These are phyloP conservation scores for Lordiphosa andalusiaca DNA, from an alignment of 2,888 invertebrate genomes.

Conservation along the genomic window DNA sequence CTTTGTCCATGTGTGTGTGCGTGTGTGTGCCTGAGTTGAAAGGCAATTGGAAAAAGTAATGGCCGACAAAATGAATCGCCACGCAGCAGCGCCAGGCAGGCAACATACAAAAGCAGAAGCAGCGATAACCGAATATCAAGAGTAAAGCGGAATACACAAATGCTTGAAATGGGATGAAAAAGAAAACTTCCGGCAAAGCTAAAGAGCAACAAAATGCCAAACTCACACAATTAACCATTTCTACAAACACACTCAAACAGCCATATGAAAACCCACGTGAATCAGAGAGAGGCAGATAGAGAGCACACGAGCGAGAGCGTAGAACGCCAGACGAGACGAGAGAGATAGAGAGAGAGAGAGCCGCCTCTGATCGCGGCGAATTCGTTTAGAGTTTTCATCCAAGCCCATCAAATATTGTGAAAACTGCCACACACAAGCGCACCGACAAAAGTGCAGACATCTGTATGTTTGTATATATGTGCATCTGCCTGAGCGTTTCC, in stretches of 20 bases:
- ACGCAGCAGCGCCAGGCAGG: conserved; percentile 49
- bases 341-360: conserved; percentile 33
- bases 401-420: conserved; percentile 32
- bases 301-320: conserved; percentile 38
- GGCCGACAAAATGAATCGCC: conserved; percentile 61
- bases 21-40: conserved; percentile 36
- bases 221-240: conserved; percentile 10
- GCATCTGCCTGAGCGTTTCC: conserved; percentile 15
- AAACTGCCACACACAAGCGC: conserved; percentile 32
- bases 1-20: conserved; percentile 22
- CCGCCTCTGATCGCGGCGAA: conserved; percentile 59
- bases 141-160: conserved; percentile 31
- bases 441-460: not conserved
- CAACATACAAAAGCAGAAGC: conserved; percentile 43
- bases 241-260: conserved; percentile 6
- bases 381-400: conserved; percentile 56
- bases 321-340: conserved; percentile 8
- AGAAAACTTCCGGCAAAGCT: conserved; percentile 69
- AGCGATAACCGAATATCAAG: conserved; percentile 48
- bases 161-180: conserved; percentile 53
- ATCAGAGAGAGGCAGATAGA: conserved; percentile 51
- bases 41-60: conserved; percentile 70
- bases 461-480: conserved; percentile 8
- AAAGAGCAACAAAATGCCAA: conserved; percentile 50
- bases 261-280: conserved; percentile 63